Evolutionary conservation across 2,113 vertebrate genomes (phyloP), one percentile per base, ranked within the genome.

Genomic region (Menidia beryllina): DNA sequence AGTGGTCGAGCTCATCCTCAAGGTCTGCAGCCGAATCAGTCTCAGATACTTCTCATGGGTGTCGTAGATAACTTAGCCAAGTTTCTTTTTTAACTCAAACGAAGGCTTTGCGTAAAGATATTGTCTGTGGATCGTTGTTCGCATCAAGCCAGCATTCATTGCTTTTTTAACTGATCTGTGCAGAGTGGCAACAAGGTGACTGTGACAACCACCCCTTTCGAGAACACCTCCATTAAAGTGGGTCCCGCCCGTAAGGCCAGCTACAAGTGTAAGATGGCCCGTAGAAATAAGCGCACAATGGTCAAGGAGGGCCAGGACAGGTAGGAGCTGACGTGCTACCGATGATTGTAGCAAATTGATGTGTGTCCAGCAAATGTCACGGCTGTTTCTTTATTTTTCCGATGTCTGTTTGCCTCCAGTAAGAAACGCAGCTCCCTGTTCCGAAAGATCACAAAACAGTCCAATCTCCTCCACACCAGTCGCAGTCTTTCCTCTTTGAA

Each of bases 151-250:
- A 20, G 10, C 41, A n/a, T 26, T 61, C 0, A 21, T 59, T 51
- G n/a, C n/a, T 12, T 10, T 19, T 70, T 6, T 48, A 1, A 8
- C 34, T 77, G 1, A 36, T 66, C 52, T 76, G 19, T 81, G n/a
- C 74, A 98, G 96, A 97, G 96, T 48, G 96, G 96, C 58, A 96
- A 95, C 78, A 97, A 97, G 75, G 96, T 98, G 64, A 95, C 95
- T 0, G 95, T 98, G 82, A 97, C 96, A 14, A 98, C 96, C 8
- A 98, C 96, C 0, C 96, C 96, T 21, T 96, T 98, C 43, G 96
- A 98, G 90, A 98, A 97, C 88, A 98, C 96, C 7, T 97, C 96
- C 27, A 97, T 97, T 70, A 96, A 96, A 72, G 94, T 97, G 1
- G 96, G 96, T 11, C 96, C 96, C 0, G 96, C 96, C 3, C 92